Percentiles rank a stretch among this genome's conserved stretches.
Conservation (phyloP, 2,113 vertebrate species). For the Telmatochromis sp. region DNA sequence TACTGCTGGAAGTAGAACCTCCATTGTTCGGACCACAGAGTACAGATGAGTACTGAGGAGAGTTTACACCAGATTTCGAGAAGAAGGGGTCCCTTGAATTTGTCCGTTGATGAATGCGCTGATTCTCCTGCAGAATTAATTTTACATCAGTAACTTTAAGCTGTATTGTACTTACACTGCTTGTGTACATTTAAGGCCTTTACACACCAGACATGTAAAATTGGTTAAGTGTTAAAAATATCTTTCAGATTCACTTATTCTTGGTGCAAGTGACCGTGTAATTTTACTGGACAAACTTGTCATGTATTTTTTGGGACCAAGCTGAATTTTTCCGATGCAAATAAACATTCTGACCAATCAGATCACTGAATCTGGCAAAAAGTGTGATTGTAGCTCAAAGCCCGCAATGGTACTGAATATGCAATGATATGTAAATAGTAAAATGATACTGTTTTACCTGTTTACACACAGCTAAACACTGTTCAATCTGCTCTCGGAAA, state of each 20-base stretch:
- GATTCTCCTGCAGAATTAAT: conserved; percentile 51
- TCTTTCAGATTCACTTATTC: neutral
- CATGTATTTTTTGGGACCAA: neutral
- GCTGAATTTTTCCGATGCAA: fast-evolving
- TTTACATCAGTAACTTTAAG: neutral
- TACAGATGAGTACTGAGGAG: neutral
- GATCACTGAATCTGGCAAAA: neutral
- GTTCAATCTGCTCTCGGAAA: neutral
- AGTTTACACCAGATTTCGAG: conserved; percentile 16
- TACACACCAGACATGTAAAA: neutral
- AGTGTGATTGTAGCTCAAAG: neutral
- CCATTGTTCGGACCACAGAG: conserved; percentile 27
- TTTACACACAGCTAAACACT: neutral
- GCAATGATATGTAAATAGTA: neutral
- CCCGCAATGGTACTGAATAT: neutral
- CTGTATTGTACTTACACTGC: neutral
- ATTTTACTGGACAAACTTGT: neutral
- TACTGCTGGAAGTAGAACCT: conserved; percentile 17
- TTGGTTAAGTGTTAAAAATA: neutral
- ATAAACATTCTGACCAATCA: neutral
- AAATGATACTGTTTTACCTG: neutral
- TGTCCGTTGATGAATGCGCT: conserved; percentile 20
- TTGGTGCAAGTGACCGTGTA: neutral
- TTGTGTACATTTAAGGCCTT: neutral
- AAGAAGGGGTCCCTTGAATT: conserved; percentile 24